Base-by-base conservation (phyloP, 2,113 vertebrate genomes). In the Microcebus tavaratra region DNA sequence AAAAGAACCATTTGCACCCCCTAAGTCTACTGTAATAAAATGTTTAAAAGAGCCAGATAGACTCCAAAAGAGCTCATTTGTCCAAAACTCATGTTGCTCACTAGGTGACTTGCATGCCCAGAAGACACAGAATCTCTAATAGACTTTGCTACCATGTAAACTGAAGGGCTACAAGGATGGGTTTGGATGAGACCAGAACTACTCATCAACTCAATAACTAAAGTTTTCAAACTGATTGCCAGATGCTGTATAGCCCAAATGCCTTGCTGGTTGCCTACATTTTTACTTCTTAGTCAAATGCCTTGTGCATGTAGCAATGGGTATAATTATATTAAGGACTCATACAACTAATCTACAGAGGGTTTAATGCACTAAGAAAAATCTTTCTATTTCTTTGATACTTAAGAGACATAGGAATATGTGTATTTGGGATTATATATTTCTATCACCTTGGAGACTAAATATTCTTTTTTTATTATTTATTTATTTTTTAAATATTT, bases 251-350 rank as follows among this genome's bases (percentile, higher is more conserved):
- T 12, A 73, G 55, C 31, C 18, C 45, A 65, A 45, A 59, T 72
- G 2, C 36, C 34, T 80, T 84, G 31, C 36, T 83, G 14, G 3
- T 70, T 78, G 21, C 6, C 48, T 78, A 55, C 29, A 78, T 68
- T 91, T 94, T 94, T 36, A 88, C 48, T 75, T 93, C 48, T 90
- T n/a, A 53, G 61, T 75, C 31, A 97, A 78, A 65, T 76, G 34
- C 53, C 31, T 45, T 76, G 4, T 81, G 9, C 8, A 18, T 42
- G 2, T 57, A 36, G 15, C 9, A 29, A 82, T 55, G 15, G 8
- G 15, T 45, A 18, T 48, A 8, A 23, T 65, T 5, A n/a, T 39
- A 34, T 63, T 31, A 76, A 92, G 11, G 42, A 88, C 23, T 55
- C 18, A 53, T 53, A 18, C 2, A 81, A 34, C 42, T 81, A 27